Evolutionary conservation across 2,888 invertebrate genomes (phyloP).

Genomic region (Habrosyne pyritoides): DNA sequence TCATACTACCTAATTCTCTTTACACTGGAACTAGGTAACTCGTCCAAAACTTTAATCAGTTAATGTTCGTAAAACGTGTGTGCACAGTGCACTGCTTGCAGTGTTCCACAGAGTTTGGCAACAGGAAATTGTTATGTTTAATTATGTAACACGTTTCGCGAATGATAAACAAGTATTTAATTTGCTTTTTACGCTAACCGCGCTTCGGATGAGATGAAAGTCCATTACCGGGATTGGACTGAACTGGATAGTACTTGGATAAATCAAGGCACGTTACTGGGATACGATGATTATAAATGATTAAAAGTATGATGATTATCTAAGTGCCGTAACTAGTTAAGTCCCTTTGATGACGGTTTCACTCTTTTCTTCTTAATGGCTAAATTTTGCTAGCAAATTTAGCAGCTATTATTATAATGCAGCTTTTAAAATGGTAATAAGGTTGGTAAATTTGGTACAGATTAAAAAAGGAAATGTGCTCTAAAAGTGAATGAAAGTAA

Average conservation of each 20-base stretch:
- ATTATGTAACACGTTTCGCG: conserved; percentile 38
- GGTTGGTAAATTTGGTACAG: too few species aligned
- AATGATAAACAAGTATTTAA: conserved; percentile 45
- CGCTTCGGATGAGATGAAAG: conserved; percentile 16
- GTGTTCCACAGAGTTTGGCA: conserved; percentile 16
- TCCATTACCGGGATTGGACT: conserved; percentile 38
- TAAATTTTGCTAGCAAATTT: too few species aligned
- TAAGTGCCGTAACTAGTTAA: not conserved
- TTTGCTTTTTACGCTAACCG: conserved; percentile 30
- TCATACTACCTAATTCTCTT: too few species aligned
- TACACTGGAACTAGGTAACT: not conserved
- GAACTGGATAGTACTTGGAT: conserved; percentile 24
- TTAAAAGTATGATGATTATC: not conserved
- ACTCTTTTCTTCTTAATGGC: too few species aligned
- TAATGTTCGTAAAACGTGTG: conserved; percentile 26
- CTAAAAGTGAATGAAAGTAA: too few species aligned
- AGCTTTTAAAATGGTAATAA: too few species aligned
- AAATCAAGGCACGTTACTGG: conserved; percentile 3
- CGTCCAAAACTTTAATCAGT: conserved; percentile 23
- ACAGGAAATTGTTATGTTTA: conserved; percentile 43
- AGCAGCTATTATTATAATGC: too few species aligned
- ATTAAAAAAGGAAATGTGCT: too few species aligned
- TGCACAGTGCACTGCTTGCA: conserved; percentile 19
- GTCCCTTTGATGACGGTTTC: not conserved
- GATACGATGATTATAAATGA: not conserved